Base-by-base conservation (phyloP, 1,140 invertebrate species). In the Bombus breviceps region DNA sequence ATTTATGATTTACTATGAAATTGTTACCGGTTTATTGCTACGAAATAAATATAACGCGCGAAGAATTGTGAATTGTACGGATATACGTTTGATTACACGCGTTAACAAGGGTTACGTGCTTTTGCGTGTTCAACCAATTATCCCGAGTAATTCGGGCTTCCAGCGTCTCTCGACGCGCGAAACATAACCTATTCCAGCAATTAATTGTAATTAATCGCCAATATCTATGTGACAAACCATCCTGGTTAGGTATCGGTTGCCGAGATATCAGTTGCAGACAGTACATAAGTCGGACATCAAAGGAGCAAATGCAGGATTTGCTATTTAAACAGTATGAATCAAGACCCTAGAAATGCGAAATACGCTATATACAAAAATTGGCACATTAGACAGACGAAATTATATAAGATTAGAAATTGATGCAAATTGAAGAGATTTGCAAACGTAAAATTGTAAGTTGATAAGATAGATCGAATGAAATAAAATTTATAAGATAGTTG, bases 121-220 rank as follows among this genome's bases (percentile, higher is more conserved):
- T 83, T 76, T 76, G 62, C 62, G 43, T 18, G 43, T 69, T 41
- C 43, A 53, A 41, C 32, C 64, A 53, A 53, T 43, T 69, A 69
- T 66, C n/a, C 28, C 47, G n/a, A 34, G 47, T 69, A 83, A 77
- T 83, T 77, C 41, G 41, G 43, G 62, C 34, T 53, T 43, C 53
- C 64, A 41, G 57, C 81, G 53, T 43, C 69, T 32, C 39, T 13
- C 47, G 53, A 41, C 59, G 73, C 41, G 66, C 37, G 57, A 64
- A 43, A 69, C 64, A 77, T 66, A 68, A 83, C 62, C 73, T 41
- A 77, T 77, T 41, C 37, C 81, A 69, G 22, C 37, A 34, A 68
- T 77, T 76, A 76, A 83, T 83, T 66, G 81, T 76, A 77, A 83
- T 83, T 83, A 83, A 83, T 83, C 74, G 62, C 34, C 74, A 83